Evolutionary conservation across 2,888 invertebrate genomes (phyloP), one percentile per base, ranked within the genome.

Genomic region (Mythimna vitellina): DNA sequence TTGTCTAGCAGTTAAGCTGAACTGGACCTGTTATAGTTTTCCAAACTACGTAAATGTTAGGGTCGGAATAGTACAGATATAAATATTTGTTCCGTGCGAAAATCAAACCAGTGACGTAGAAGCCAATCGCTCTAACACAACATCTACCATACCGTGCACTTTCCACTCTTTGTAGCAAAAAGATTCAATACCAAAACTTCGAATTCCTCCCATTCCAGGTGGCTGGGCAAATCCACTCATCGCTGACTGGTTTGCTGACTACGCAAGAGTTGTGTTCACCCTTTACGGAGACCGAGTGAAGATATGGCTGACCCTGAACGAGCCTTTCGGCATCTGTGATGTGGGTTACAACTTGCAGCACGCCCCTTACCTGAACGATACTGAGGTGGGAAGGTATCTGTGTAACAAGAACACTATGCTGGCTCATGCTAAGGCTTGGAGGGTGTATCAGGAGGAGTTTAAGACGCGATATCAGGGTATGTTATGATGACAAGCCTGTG

Each of bases 261-360:
- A 97, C 86, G 97, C 97, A 0, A 94, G 95, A 25, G 84, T 97
- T 0, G 91, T 96, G 3, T 96, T 95, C 87, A 92, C 93, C 2
- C 93, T 97, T 75, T 97, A 94, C 83, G 97, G 96, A 0, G 96
- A 97, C 84, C 96, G 97, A 42, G 97, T 97, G 5, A 96, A 96
- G 89, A 91, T 94, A 54, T 98, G 98, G 98, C 96, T 97, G 0
- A 98, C 98, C 0, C 96, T 98, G 70, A 98, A 98, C 89, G 98
- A 98, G 86, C 97, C 98, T 0, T 89, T 90, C 51, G 82, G 93
- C 3, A 85, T 95, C 8, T 96, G 96, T 77, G 92, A 93, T 25
- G 71, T 84, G 0, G 90, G 91, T 0, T 97, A 96, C 81, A 94
- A 92, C 25, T 1, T 90, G 91, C 0, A 94, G 93, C 83, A 35